Conservation (phyloP, 2,113 vertebrate genomes). For the Uria aalge region DNA sequence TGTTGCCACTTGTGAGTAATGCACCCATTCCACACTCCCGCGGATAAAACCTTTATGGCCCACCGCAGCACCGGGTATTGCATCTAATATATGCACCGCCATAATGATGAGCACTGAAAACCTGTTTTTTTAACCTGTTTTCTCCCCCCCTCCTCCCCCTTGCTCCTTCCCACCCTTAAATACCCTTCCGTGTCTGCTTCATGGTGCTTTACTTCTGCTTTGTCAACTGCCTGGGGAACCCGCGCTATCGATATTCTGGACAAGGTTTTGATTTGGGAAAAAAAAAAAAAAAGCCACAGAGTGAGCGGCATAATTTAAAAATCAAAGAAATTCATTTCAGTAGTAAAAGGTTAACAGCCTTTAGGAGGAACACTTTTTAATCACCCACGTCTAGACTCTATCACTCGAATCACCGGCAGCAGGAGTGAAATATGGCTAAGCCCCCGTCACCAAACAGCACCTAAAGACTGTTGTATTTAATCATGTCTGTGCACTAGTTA, state of each 20-base stretch:
- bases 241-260: slow-evolving; percentile 66
- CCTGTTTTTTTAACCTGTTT: slow-evolving; percentile 39
- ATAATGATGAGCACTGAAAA: slow-evolving; percentile 49
- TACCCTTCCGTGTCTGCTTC: not conserved
- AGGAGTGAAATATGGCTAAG: slow-evolving; percentile 82
- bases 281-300: slow-evolving; percentile 35
- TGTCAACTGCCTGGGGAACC: slow-evolving; percentile 41
- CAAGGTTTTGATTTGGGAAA: slow-evolving; percentile 69
- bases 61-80: not conserved
- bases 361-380: slow-evolving; percentile 85
- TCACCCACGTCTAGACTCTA: slow-evolving; percentile 84
- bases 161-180: slow-evolving; percentile 2
- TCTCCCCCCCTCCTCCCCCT: not conserved
- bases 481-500: slow-evolving; percentile 96
- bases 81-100: slow-evolving; percentile 49
- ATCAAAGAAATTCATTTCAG: slow-evolving; percentile 86
- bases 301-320: slow-evolving; percentile 82
- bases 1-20: slow-evolving; percentile 56
- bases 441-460: slow-evolving; percentile 83
- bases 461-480: slow-evolving; percentile 95
- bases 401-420: slow-evolving; percentile 80
- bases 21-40: slow-evolving; percentile 32
- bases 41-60: slow-evolving; percentile 67
- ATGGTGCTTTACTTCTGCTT: slow-evolving; percentile 29
- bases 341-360: slow-evolving; percentile 85